Conservation (phyloP, 2,888 invertebrate genomes). For the Amphiduros pacificus region DNA sequence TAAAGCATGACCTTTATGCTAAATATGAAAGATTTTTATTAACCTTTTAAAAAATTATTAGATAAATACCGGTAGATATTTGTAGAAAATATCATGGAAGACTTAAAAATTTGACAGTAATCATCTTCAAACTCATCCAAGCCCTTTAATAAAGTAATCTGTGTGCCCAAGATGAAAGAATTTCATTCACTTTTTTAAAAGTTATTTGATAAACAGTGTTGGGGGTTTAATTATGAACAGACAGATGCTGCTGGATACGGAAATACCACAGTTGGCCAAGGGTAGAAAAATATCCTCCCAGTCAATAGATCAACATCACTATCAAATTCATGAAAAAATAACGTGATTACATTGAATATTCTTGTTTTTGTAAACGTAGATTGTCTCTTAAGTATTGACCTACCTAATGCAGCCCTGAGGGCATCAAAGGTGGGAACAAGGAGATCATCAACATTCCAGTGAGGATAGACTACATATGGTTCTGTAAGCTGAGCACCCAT, state of each 20-base stretch:
- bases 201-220: too few relatives aligned
- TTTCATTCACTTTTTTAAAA: too few relatives aligned
- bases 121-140: neutral
- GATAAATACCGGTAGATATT: too few relatives aligned
- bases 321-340: neutral
- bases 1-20: too few relatives aligned
- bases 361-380: too few relatives aligned
- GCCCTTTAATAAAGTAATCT: too few relatives aligned
- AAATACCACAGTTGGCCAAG: too few relatives aligned
- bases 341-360: too few relatives aligned
- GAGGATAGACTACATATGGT: conserved; percentile 52
- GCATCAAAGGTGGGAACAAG: conserved; percentile 49
- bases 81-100: too few relatives aligned
- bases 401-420: conserved; percentile 42
- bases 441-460: conserved; percentile 51
- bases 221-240: neutral
- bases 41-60: too few relatives aligned
- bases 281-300: neutral
- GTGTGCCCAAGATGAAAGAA: too few relatives aligned
- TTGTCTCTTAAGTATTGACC: neutral
- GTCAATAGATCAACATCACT: neutral
- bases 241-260: neutral
- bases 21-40: too few relatives aligned
- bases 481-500: conserved; percentile 34
- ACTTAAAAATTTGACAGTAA: neutral